A percentile compares a stretch with the other conserved stretches of the same genome.
phyloP scores from a whole-genome alignment of 2,797 vertebrate genomes.

The Aselliscus stoliczkanus region DNA sequence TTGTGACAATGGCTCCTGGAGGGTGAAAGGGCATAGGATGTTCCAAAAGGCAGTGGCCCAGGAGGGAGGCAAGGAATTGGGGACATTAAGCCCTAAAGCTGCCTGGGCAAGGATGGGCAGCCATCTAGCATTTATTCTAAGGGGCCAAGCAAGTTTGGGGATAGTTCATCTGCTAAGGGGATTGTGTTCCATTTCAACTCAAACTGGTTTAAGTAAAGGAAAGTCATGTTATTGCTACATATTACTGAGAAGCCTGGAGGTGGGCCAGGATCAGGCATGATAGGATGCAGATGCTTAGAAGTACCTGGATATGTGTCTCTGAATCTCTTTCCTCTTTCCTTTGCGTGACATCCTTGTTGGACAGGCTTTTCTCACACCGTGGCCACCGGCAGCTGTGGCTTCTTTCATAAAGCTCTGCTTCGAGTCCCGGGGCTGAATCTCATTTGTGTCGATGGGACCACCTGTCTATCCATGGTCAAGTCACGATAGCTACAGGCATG shows the following conservation, averaged over 20 bases:
- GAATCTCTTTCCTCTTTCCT: neutral
- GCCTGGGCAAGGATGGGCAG: neutral
- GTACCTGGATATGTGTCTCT: neutral
- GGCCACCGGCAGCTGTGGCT: neutral
- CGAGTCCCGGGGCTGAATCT: neutral
- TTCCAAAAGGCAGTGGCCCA: too few species aligned
- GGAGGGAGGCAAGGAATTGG: neutral
- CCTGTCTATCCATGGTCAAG: neutral
- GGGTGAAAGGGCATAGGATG: neutral
- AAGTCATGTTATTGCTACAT: neutral
- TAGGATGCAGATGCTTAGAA: neutral
- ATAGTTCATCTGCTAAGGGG: neutral
- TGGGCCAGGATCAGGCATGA: neutral
- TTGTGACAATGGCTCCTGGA: neutral
- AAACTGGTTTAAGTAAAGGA: neutral
- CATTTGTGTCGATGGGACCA: neutral
- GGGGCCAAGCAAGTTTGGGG: neutral
- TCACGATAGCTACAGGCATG: neutral
- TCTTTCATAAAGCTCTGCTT: neutral
- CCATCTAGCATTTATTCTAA: neutral
- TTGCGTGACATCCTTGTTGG: neutral
- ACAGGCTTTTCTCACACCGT: neutral
- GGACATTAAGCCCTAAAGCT: neutral
- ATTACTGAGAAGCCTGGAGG: neutral
- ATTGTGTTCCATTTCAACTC: neutral